Evolutionary conservation across 2,113 vertebrate genomes (phyloP).

Genomic region (Gymnobelideus leadbeateri): DNA sequence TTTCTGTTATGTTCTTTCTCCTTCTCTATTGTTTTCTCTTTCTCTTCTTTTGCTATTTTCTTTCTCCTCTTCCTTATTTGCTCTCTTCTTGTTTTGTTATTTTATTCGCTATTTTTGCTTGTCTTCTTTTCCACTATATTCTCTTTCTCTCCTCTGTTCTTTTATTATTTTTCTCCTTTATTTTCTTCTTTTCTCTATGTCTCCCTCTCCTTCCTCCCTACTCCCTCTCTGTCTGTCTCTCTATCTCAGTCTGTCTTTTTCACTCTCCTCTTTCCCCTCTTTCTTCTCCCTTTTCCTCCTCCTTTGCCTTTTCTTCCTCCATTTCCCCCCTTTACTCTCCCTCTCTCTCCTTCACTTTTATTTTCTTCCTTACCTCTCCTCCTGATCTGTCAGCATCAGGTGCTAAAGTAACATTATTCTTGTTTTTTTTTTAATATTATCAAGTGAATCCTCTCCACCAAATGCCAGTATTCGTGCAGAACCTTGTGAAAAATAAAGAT

Average conservation of each 20-base stretch:
- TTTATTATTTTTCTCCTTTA: not conserved
- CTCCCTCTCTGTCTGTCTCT: no score
- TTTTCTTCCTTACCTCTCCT: no score
- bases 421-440: not conserved
- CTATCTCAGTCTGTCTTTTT: no score
- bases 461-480: not conserved
- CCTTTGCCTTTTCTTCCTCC: not conserved
- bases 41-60: accelerated
- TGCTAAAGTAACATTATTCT: not conserved
- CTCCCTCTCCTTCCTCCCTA: no score
- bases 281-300: not conserved
- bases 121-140: no score
- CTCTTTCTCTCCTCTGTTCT: not conserved
- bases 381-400: not conserved
- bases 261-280: no score
- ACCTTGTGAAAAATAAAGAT: not conserved
- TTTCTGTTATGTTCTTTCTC: conserved; percentile 15
- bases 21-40: not conserved
- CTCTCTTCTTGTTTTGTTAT: no score
- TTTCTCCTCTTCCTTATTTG: no score
- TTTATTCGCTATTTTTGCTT: no score
- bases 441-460: not conserved
- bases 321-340: not conserved
- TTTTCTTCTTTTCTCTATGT: not conserved
- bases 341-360: not conserved